These are phyloP conservation scores for Stigmatopora nigra DNA, from an alignment of 2,113 vertebrate genomes.

Conservation along the genomic window DNA sequence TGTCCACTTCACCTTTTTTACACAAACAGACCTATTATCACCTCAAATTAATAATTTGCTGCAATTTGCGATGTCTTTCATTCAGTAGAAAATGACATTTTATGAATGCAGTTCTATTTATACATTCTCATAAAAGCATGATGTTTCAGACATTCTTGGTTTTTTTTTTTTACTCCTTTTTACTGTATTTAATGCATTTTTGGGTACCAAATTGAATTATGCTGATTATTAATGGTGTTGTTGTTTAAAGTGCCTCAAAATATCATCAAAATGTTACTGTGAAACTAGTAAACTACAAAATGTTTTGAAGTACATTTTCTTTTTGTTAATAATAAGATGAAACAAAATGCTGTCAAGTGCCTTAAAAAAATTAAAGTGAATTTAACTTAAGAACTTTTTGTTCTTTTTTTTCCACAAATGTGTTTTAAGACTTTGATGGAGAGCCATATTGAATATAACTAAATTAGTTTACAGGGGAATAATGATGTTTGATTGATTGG, in stretches of 20 bases:
- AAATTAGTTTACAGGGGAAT: not conserved
- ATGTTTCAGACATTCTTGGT: slow-evolving; percentile 7
- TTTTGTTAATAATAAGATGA: not conserved
- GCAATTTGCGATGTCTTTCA: not conserved
- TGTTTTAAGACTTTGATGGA: not conserved
- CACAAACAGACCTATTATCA: not conserved
- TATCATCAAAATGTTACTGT: slow-evolving; percentile 13
- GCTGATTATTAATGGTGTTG: slow-evolving; percentile 7
- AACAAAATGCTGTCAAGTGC: not conserved
- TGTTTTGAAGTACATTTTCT: not conserved
- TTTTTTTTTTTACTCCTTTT: not conserved
- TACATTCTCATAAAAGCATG: not conserved
- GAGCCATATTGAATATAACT: not conserved
- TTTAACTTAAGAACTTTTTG: not conserved
- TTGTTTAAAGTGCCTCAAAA: slow-evolving; percentile 12
- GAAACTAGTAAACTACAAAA: slow-evolving; percentile 1
- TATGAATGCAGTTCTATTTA: not conserved
- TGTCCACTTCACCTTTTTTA: not conserved
- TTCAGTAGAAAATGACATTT: not conserved
- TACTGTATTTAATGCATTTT: slow-evolving; percentile 1
- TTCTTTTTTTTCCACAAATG: not conserved
- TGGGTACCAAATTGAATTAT: slow-evolving; percentile 5
- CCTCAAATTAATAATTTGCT: not conserved
- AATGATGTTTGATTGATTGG: not conserved
- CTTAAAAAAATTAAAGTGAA: not conserved